Base-by-base conservation (phyloP, 2,888 invertebrate species). In the Drosophila cracens region DNA sequence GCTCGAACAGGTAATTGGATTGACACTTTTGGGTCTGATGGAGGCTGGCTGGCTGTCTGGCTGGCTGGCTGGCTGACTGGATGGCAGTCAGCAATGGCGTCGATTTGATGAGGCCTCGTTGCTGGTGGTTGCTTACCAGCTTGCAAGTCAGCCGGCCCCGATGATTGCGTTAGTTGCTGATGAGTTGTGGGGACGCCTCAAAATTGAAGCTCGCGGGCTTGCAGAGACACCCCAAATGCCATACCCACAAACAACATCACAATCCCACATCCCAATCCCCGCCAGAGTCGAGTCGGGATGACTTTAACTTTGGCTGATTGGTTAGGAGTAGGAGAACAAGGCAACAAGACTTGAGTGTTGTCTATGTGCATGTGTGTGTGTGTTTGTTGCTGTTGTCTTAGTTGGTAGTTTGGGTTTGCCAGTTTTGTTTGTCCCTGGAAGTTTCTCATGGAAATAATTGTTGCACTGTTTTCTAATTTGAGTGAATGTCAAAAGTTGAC, bases 1-100 rank as follows among this genome's bases (percentile, higher is more conserved):
- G 81, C 82, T 89, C 90, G 82, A 90, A 85, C 90, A 90, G 90
- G 90, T 91, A 91, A 91, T 91, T 91, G 92, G 91, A 92, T 91
- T 91, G 92, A 92, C 92, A 92, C 91, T 91, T 91, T 84, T 85
- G 87, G 91, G 81, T 87, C 80, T 90, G 79, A 31, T 65, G 81
- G 54, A 58, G 60, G 73, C 61, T 33, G 52, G 58, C 34, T 16
- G 60, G 8, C 43, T 36, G 49, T 2, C 31, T 33, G 36, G 52
- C 31, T 33, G 36, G 52, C 27, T 13, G 43, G 54, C 33, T 16
- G 60, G 25, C 36, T 36, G 49, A 18, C 31, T 36, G 40, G 25
- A 48, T 34, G 70, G 25, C 46, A 68, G 75, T 25, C 62, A 62
- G 68, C 76, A 66, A 73, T 79, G 79, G 74, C 70, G 76, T 79